Evolutionary conservation across 2,888 invertebrate species (phyloP), one percentile per base, ranked within the genome.

Genomic region (Hybos culiciformis): DNA sequence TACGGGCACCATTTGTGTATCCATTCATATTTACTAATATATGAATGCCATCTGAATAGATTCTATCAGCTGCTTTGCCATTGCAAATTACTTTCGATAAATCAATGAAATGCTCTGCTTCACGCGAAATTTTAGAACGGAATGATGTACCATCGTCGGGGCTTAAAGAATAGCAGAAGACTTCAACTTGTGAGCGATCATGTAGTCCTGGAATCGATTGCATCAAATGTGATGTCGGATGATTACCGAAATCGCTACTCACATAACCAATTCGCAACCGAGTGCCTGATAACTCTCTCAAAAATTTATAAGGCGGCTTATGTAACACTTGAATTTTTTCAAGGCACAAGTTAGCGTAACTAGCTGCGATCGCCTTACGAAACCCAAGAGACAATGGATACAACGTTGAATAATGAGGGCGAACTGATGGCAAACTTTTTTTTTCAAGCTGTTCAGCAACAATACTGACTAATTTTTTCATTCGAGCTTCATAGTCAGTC

Each of bases 11-110:
- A 68, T 98, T 98, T 1, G 98, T 98, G 63, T 98, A 98, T 1
- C 97, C 97, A 67, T 98, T 98, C 97, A 98, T 96, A 65, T 98
- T 98, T 11, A 98, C 85, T 49, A 98, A 73, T 63, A 98, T 87
- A 60, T 99, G 83, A 59, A 98, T 90, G 38, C 91, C 90, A 68
- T 98, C 96, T 29, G 76, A 69, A 61, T 87, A 74, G 54, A 98
- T 98, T 51, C 79, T 77, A 63, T 90, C 93, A 4, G 96, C 96
- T 5, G 94, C 96, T 67, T 92, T 87, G 26, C 91, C 85, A 66
- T 94, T 92, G 67, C 91, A 92, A 0, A 83, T 75, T 32, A 88
- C 71, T 60, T 77, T 75, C 5, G 96, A 94, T 44, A 98, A 70
- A 70, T 99, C 96, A 45, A 87, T 72, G 64, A 98, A 99, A 67